Evolutionary conservation across 2,888 invertebrate species (phyloP), one percentile per base, ranked within the genome.

Genomic region (Stegophylla sp.): DNA sequence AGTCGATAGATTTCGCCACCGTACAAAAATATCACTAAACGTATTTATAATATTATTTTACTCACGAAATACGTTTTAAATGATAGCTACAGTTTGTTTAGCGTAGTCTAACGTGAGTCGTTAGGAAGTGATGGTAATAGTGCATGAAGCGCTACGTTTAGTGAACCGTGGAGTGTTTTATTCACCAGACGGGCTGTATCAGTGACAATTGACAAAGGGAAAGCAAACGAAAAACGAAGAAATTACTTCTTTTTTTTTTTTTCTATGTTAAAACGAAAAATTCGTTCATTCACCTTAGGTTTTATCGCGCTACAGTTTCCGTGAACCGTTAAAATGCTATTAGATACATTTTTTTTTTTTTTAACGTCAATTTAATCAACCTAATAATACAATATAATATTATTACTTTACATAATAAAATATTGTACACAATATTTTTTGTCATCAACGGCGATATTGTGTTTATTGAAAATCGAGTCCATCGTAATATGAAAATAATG

Each of bases 251-350:
- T 71, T 72, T 26, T 72, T 66, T 48, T 3, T 53, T 59, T 74
- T 63, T 74, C 51, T 53, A 51, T 2, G 4, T 51, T 34, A 10
- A 51, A 53, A 53, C 5, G 41, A 64, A 63, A 51, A 51, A 59
- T n/a, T 26, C 51, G 77, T 77, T 59, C 67, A 67, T 69, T 77
- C 77, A 77, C 77, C 77, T 69, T 45, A 59, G 1, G n/a, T 75
- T 75, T 64, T 74, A 48, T 34, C 17, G 1, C 17, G 28, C 7
- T 61, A 28, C 26, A 13, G 61, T 48, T 48, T 63, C n/a, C 20
- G 15, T 13, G 28, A 73, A 63, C 13, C 63, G 48, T 51, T 51
- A 34, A 63, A 74, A 28, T 23, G 26, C 20, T 26, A 43, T 72
- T 45, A n/a, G 43, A 28, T 13, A 23, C 3, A 13, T 53, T n/a